phyloP scores from a whole-genome alignment of 2,113 vertebrate species.

The Syrmaticus mikado region DNA sequence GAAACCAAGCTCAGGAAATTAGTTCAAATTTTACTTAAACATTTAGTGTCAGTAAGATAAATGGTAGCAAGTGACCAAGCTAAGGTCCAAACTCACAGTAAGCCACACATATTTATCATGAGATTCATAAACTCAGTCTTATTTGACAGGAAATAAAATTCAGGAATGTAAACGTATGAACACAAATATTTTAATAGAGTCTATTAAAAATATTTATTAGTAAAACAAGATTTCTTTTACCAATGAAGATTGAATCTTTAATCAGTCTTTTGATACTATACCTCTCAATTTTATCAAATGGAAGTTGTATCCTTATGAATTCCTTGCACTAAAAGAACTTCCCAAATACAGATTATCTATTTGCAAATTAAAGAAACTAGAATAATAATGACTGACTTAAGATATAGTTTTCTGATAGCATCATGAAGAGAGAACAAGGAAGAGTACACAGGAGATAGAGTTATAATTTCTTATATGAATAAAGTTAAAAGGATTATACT shows the following conservation, averaged over 20 bases:
- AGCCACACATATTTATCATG: too few species aligned
- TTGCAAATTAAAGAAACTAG: not conserved
- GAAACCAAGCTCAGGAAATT: not conserved
- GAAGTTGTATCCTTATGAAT: not conserved
- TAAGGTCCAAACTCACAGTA: too few species aligned
- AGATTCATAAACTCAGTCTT: too few species aligned
- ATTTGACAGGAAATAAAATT: not conserved
- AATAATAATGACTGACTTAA: not conserved
- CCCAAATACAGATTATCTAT: not conserved
- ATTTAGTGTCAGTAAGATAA: too few species aligned
- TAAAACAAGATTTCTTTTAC: not conserved
- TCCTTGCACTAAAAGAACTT: not conserved
- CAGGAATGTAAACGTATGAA: not conserved
- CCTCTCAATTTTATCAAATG: not conserved
- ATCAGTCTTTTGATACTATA: not conserved
- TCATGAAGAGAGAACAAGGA: not conserved
- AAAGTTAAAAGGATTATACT: not conserved
- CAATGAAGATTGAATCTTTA: not conserved
- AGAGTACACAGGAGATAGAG: not conserved
- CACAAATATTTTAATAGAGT: not conserved
- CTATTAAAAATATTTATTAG: not conserved
- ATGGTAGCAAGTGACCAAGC: too few species aligned
- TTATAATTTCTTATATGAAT: not conserved
- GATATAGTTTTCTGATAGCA: not conserved
- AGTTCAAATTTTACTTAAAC: too few species aligned